Evolutionary conservation across 2,888 invertebrate species (phyloP).

Genomic region (Drosophila neotestacea): DNA sequence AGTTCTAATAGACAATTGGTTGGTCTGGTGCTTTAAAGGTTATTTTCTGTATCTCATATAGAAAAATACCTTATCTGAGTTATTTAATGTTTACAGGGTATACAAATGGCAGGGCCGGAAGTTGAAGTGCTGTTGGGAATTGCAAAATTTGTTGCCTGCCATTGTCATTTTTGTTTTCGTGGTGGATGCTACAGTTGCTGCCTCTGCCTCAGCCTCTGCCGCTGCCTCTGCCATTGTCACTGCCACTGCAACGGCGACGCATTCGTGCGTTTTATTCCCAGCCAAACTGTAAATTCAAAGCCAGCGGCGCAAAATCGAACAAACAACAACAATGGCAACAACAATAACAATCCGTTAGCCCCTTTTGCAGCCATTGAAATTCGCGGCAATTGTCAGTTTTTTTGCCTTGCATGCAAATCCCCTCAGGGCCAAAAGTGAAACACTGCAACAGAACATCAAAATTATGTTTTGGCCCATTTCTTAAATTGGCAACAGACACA

Average conservation of each 20-base stretch:
- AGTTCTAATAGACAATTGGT: not conserved
- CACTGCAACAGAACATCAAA: conserved; percentile 59
- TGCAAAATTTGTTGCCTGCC: conserved; percentile 80
- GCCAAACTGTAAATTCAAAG: conserved; percentile 78
- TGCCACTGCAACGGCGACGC: conserved; percentile 44
- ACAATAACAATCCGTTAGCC: conserved; percentile 26
- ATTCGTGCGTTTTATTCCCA: conserved; percentile 80
- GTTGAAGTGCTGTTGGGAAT: conserved; percentile 80
- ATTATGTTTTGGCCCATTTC: conserved; percentile 57
- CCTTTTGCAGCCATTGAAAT: conserved; percentile 70
- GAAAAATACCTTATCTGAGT: not conserved
- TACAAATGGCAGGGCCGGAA: conserved; percentile 66
- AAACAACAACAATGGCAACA: conserved; percentile 27
- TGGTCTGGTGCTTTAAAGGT: not conserved
- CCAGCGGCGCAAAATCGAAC: conserved; percentile 76
- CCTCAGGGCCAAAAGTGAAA: conserved; percentile 40
- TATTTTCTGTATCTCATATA: not conserved
- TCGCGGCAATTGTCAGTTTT: conserved; percentile 73
- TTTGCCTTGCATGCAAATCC: conserved; percentile 56
- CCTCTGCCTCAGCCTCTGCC: not conserved
- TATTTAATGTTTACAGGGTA: conserved; percentile 9
- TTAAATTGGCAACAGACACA: conserved; percentile 24
- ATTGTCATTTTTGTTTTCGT: conserved; percentile 78
- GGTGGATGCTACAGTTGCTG: conserved; percentile 4
- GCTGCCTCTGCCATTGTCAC: conserved; percentile 3